A percentile compares a stretch with the other conserved stretches of the same genome.
These are phyloP conservation scores for Teleogryllus oceanicus DNA, from an alignment of 2,888 invertebrate genomes.

Conservation along the genomic window DNA sequence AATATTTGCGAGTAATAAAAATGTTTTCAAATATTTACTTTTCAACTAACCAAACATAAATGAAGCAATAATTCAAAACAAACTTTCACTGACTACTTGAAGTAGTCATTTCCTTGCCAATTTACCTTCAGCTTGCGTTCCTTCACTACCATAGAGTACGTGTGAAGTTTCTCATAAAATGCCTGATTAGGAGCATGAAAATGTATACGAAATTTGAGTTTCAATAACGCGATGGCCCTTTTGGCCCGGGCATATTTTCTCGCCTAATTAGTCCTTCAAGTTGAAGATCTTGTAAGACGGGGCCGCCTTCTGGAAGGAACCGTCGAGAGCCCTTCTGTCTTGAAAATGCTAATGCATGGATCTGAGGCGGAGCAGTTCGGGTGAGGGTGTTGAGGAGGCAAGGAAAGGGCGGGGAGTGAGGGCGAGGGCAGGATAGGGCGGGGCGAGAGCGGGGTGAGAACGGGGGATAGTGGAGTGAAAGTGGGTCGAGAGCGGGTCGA, in stretches of 20 bases:
- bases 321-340: not conserved
- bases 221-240: not conserved
- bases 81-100: not conserved
- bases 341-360: not conserved
- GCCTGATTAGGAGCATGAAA: not conserved
- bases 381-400: not conserved
- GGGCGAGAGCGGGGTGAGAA: not conserved
- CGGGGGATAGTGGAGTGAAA: not conserved
- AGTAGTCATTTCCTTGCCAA: too few relatives aligned
- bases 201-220: not conserved
- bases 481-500: too few relatives aligned
- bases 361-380: not conserved
- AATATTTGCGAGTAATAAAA: too few relatives aligned
- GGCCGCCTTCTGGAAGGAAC: not conserved
- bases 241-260: not conserved
- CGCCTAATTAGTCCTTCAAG: not conserved
- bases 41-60: too few relatives aligned
- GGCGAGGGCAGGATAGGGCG: too few relatives aligned
- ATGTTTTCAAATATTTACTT: too few relatives aligned
- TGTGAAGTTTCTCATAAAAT: not conserved
- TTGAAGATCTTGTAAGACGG: conserved; percentile 6
- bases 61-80: too few relatives aligned
- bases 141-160: not conserved
- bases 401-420: too few relatives aligned
- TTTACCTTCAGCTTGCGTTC: too few relatives aligned